A percentile compares a stretch with the other conserved stretches of the same genome.
These are phyloP conservation scores for Oreotrochilus melanogaster DNA, from an alignment of 2,113 vertebrate species.

Conservation along the genomic window DNA sequence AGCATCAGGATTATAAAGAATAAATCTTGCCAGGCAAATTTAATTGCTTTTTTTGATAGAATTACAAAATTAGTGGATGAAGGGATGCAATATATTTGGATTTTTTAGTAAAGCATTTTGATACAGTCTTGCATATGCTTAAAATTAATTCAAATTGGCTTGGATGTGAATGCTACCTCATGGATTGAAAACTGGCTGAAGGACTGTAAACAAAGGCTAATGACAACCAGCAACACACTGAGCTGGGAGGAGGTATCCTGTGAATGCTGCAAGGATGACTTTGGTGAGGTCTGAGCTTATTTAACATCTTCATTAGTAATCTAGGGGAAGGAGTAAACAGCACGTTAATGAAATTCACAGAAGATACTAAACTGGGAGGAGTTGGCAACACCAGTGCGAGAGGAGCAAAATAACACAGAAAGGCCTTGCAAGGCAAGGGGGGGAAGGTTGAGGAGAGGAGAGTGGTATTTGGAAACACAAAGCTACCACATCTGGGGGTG, in stretches of 20 bases:
- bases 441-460: not conserved
- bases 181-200: constrained; percentile 31
- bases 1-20: constrained; percentile 68
- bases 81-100: constrained; percentile 54
- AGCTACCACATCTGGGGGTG: not conserved
- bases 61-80: constrained; percentile 64
- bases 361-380: constrained; percentile 38
- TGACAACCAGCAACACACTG: constrained; percentile 37
- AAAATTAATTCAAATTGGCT: constrained; percentile 57
- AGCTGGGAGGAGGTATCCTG: not conserved
- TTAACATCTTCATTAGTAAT: constrained; percentile 68
- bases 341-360: constrained; percentile 23
- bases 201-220: constrained; percentile 61
- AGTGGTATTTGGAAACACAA: not conserved
- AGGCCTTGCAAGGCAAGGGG: not conserved
- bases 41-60: constrained; percentile 72
- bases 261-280: not conserved
- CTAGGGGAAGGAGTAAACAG: constrained; percentile 37
- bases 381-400: constrained; percentile 8
- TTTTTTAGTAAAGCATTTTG: constrained; percentile 62
- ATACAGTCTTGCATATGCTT: constrained; percentile 33
- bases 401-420: not conserved
- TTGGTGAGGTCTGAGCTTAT: constrained; percentile 37
- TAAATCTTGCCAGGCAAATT: constrained; percentile 64
- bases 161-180: constrained; percentile 34